Percentiles rank a stretch among this genome's conserved stretches.
These are phyloP conservation scores for Philopedon plagiatum DNA, from an alignment of 2,888 invertebrate genomes.

Conservation along the genomic window DNA sequence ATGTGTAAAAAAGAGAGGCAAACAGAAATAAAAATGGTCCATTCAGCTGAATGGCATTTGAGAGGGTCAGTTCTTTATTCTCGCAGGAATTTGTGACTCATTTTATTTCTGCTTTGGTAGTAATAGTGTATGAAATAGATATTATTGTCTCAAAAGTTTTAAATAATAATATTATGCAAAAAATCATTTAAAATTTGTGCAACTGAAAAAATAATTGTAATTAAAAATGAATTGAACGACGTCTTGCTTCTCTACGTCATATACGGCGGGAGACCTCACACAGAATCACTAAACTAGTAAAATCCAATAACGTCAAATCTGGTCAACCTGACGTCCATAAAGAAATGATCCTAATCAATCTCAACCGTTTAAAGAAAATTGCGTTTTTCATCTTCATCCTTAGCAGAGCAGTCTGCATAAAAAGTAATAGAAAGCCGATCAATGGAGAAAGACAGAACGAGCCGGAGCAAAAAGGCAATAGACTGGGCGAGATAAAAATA, in stretches of 20 bases:
- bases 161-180: too few relatives aligned
- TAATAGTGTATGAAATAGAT: too few relatives aligned
- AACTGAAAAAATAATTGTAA: too few relatives aligned
- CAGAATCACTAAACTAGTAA: too few relatives aligned
- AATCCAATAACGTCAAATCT: not conserved
- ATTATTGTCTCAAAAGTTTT: too few relatives aligned
- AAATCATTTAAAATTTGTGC: too few relatives aligned
- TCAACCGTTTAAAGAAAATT: not conserved
- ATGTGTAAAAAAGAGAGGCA: not conserved
- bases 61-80: conserved; percentile 1
- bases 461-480: conserved; percentile 48
- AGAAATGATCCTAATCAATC: not conserved
- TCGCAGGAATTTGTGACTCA: too few relatives aligned
- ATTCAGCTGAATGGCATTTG: conserved; percentile 2
- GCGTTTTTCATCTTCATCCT: not conserved
- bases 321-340: not conserved
- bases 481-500: conserved; percentile 65
- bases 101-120: too few relatives aligned
- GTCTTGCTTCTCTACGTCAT: too few relatives aligned
- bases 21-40: not conserved
- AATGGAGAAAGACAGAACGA: conserved; percentile 2
- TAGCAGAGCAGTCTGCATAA: not conserved
- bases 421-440: conserved; percentile 14
- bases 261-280: too few relatives aligned
- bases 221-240: too few relatives aligned